A percentile compares a stretch with the other conserved stretches of the same genome.
Conservation (phyloP, 2,113 vertebrate species). For the Lota lota region DNA sequence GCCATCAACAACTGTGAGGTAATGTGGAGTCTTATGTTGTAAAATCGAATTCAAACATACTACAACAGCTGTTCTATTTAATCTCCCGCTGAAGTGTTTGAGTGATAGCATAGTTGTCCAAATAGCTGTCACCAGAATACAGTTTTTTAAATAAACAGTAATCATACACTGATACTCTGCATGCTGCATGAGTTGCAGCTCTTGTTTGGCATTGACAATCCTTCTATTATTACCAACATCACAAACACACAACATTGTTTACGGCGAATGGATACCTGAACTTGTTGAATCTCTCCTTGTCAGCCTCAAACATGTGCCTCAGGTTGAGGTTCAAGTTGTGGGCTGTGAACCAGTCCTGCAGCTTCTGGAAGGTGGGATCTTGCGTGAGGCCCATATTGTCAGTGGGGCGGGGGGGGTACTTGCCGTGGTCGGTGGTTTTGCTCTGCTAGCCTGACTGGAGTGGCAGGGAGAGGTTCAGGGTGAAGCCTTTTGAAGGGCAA, state of each 20-base stretch:
- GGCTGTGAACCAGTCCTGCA: constrained; percentile 81
- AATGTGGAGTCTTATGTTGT: too few relatives aligned
- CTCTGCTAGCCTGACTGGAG: constrained; percentile 45
- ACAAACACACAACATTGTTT: not conserved
- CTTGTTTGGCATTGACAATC: too few relatives aligned
- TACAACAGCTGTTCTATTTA: too few relatives aligned
- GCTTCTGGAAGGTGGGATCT: constrained; percentile 82
- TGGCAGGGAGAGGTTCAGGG: constrained; percentile 21
- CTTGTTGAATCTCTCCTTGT: constrained; percentile 83
- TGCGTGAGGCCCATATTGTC: constrained; percentile 79
- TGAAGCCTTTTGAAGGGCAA: constrained; percentile 51
- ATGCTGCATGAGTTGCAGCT: too few relatives aligned
- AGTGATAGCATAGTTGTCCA: too few relatives aligned
- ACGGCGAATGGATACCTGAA: constrained; percentile 70
- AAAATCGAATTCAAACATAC: too few relatives aligned
- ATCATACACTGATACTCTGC: too few relatives aligned
- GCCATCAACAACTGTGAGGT: too few relatives aligned
- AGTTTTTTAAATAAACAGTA: too few relatives aligned
- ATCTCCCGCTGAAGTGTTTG: too few relatives aligned
- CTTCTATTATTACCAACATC: not conserved
- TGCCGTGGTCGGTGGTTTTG: constrained; percentile 40
- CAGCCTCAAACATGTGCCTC: constrained; percentile 83
- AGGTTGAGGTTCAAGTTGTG: constrained; percentile 78
- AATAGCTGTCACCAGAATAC: too few relatives aligned
- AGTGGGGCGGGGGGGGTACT: constrained; percentile 5